A percentile compares a stretch with the other conserved stretches of the same genome.
These are phyloP conservation scores for Helobdella robusta DNA, from an alignment of 2,888 invertebrate species.

Conservation along the genomic window DNA sequence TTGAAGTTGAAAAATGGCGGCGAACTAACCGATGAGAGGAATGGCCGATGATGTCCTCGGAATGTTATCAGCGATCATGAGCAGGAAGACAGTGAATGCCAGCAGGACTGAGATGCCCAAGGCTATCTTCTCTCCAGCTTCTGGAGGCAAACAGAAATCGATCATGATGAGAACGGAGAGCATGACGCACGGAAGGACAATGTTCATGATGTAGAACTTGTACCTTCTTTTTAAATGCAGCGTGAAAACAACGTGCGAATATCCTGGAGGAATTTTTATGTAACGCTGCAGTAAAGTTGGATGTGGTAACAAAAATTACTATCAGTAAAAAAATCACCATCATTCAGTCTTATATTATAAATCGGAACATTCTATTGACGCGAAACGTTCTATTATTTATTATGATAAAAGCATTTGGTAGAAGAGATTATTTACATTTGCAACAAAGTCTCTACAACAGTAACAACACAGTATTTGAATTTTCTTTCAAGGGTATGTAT, in stretches of 20 bases:
- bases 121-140: conserved; percentile 34
- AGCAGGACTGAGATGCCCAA: conserved; percentile 36
- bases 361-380: no score
- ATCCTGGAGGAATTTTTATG: conserved; percentile 23
- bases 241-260: conserved; percentile 34
- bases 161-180: conserved; percentile 36
- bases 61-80: conserved; percentile 37
- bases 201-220: conserved; percentile 37
- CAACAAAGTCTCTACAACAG: no score
- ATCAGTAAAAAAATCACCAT: no score
- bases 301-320: no score
- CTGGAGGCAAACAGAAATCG: conserved; percentile 32
- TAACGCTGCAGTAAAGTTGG: background rate
- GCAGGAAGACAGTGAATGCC: conserved; percentile 37
- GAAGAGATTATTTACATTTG: no score
- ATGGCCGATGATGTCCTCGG: conserved; percentile 36
- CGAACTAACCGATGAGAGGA: conserved; percentile 35
- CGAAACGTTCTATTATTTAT: no score
- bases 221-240: conserved; percentile 30
- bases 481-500: no score
- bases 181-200: conserved; percentile 36
- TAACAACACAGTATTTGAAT: no score
- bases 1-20: no score
- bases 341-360: no score
- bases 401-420: no score